Base-by-base conservation (phyloP, 35 echinoderm and acorn worm species). In the Heliocidaris erythrogramma region DNA sequence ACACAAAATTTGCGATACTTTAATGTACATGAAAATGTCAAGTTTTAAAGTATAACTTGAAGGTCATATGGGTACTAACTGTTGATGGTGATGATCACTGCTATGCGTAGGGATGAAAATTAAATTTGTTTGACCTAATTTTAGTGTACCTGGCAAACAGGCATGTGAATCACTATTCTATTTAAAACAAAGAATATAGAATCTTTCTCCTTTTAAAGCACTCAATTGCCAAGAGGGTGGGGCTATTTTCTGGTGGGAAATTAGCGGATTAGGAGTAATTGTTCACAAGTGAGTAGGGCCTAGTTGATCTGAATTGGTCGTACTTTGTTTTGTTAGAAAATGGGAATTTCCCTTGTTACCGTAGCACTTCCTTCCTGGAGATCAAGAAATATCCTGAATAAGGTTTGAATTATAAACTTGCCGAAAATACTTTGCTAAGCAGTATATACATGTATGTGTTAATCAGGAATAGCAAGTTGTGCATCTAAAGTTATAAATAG, bases 291-390 rank as follows among this genome's bases (percentile, higher is more conserved):
- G 65, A 78, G 65, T 21, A 42, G 35, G 35, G 35, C 35, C 35
- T 42, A 78, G n/a, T 78, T 78, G 27, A 18, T 78, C 65, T 27
- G 27, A 78, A 21, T 78, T 78, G 8, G 18, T 78, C 18, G 21
- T 78, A n/a, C 65, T 21, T 78, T 78, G 65, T 78, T 78, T 18
- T 78, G 65, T 78, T 78, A n/a, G 65, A n/a, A 78, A 78, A 78
- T 78, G 65, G 65, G 65, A n/a, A 78, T 78, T 78, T 78, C 65
- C 65, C 65, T 27, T 78, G 65, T 78, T 78, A 78, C 65, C 24
- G 8, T 47, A 47, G 17, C 32, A 91, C 21, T 91, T 47, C 49
- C 27, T 91, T 47, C 49, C 42, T 18, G 16, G 10, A 21, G 65
- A n/a, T 27, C 65, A 78, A 78, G 27, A n/a, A 7, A 78, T n/a